Base-by-base conservation (phyloP, 2,113 vertebrate genomes). In the Gymnarchus niloticus region DNA sequence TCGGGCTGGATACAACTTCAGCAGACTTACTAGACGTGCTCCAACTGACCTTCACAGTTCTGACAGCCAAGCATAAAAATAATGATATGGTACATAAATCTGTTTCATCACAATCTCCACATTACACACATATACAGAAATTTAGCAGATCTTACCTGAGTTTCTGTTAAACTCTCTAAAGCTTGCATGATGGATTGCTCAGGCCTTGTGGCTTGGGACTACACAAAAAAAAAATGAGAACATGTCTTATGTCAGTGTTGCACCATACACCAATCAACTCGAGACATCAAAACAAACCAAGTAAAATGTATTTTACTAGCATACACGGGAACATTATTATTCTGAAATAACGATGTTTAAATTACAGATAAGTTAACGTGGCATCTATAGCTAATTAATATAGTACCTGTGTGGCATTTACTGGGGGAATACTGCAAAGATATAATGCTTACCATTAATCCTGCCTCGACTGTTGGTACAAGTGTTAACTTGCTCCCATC, bases 401-500 rank as follows among this genome's bases (percentile, higher is more conserved):
- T 8, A 12, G 44, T 65, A 46, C 44, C 4, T 56, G 12, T 56
- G 69, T 77, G 12, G 52, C 10, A 8, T 73, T 19, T 33, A 25
- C 1, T 10, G 33, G 33, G 33, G 12, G 41, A 73, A 12, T 41
- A 41, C 33, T 49, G 44, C 12, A 44, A 8, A 3, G n/a, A 3
- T 41, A 25, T 14, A 33, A 59, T 69, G 83, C 94, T 95, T 91
- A 99, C 98, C 91, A 96, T 95, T 88, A 97, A 94, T 69, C 96
- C 97, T 4, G 97, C 94, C 91, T 98, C 97, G 83, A 98, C 95
- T 1, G 95, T 95, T 83, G 97, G 97, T 28, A 98, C 95, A 78
- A 99, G 93, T 14, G 97, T 98, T 87, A 99, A 91, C 87, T 94
- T 97, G 95, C 97, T 99, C 41, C 96, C 96, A 91, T 98, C 96